Base-by-base conservation (phyloP, 2,888 invertebrate species). In the Drosophila algonquin region DNA sequence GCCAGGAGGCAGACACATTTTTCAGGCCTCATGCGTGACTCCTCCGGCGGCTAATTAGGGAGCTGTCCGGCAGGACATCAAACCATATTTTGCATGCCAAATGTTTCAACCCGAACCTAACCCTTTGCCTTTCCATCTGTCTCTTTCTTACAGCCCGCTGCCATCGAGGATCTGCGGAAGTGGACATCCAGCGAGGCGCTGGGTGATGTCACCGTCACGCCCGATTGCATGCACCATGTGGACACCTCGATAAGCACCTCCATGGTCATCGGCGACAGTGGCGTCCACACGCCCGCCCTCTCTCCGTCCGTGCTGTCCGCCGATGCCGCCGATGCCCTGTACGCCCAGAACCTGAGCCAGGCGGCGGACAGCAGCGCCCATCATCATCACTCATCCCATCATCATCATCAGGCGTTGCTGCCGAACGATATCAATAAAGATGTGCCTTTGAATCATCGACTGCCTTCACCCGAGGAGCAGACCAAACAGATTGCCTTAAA, bases 401-500 rank as follows among this genome's bases (percentile, higher is more conserved):
- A 79, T 7, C 79, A 82, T 40, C 67, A 64, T 44, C 86, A 82
- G 52, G 87, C 90, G 64, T 85, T 90, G 71, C 80, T 91, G 80
- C 89, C 92, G 80, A 91, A 91, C 81, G 91, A 91, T 84, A 91
- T 92, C 83, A 91, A 91, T 87, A 91, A 92, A 91, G 91, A 92
- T 80, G 93, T 93, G 91, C 96, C 95, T 80, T 94, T 97, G 83
- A 96, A 97, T 93, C 97, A 97, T 93, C 95, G 96, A 91, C 93
- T 97, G 89, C 97, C 97, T 54, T 97, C 97, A 78, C 97, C 97
- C 45, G 96, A 97, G 92, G 97, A 97, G 92, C 97, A 97, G 93
- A 94, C 96, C 79, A 95, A 96, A 92, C 95, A 96, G 84, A 95
- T 97, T 90, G 96, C 96, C 83, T 94, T 96, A 90, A 97, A 96